Evolutionary conservation across 2,797 vertebrate species (phyloP).

Genomic region (Megaceryle alcyon): DNA sequence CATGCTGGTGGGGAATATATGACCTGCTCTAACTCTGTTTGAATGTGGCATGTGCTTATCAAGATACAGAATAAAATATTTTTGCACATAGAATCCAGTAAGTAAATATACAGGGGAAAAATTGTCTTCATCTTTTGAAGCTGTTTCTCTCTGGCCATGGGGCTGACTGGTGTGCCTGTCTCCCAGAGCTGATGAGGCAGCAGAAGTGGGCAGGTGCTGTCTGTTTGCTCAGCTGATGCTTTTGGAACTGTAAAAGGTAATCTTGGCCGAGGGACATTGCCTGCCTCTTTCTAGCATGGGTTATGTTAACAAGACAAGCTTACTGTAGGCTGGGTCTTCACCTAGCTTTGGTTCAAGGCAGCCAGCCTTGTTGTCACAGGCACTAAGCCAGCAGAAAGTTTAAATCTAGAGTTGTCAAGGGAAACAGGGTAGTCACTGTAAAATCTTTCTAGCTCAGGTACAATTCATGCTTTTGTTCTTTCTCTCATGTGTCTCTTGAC

Average conservation of each 20-base stretch:
- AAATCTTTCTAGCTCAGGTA: neutral
- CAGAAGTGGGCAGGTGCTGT: neutral
- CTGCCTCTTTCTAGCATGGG: neutral
- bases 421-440: neutral
- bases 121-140: neutral
- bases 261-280: neutral
- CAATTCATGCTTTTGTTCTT: neutral
- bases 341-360: neutral
- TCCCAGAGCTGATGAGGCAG: neutral
- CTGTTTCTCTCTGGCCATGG: fast-evolving
- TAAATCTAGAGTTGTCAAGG: neutral
- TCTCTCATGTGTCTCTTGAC: neutral
- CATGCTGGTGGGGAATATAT: neutral
- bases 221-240: neutral
- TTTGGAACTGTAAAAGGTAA: neutral
- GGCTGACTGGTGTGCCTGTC: fast-evolving
- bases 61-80: neutral
- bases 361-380: neutral
- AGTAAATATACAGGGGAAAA: neutral
- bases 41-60: neutral
- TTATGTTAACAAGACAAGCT: neutral
- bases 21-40: neutral
- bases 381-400: neutral
- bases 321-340: neutral
- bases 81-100: neutral